Conservation (phyloP, 2,888 invertebrate genomes). For the Drosophila vallismaia region DNA sequence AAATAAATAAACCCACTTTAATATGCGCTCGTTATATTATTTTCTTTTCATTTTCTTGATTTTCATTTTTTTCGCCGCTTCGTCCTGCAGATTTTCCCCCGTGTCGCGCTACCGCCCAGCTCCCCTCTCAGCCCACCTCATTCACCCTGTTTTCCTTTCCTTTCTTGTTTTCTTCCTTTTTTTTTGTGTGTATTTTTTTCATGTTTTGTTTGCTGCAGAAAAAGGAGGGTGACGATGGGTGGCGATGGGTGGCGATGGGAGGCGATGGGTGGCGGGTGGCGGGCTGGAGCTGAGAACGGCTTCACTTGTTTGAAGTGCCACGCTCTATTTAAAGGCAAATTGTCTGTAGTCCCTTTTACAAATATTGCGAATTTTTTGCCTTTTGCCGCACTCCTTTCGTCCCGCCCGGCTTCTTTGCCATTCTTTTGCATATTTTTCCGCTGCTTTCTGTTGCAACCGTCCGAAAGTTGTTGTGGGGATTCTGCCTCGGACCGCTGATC, state of each 20-base stretch:
- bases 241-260: not conserved
- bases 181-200: conserved; percentile 36
- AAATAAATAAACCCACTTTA: conserved; percentile 80
- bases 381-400: conserved; percentile 25
- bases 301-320: conserved; percentile 78
- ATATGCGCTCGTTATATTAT: conserved; percentile 80
- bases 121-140: conserved; percentile 19
- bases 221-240: not conserved
- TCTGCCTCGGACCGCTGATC: conserved; percentile 40
- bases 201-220: conserved; percentile 52
- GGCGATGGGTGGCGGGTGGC: not conserved
- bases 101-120: conserved; percentile 13
- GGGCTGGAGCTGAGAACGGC: conserved; percentile 15
- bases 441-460: conserved; percentile 52
- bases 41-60: conserved; percentile 79
- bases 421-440: conserved; percentile 63
- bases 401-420: conserved; percentile 5
- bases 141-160: conserved; percentile 52
- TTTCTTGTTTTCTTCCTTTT: conserved; percentile 53
- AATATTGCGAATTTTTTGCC: conserved; percentile 66
- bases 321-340: conserved; percentile 80
- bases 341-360: conserved; percentile 79
- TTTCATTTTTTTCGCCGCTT: conserved; percentile 47
- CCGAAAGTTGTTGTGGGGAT: conserved; percentile 37
- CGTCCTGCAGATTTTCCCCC: conserved; percentile 18